phyloP scores from a whole-genome alignment of 2,888 invertebrate species.

The Neria commutata region DNA sequence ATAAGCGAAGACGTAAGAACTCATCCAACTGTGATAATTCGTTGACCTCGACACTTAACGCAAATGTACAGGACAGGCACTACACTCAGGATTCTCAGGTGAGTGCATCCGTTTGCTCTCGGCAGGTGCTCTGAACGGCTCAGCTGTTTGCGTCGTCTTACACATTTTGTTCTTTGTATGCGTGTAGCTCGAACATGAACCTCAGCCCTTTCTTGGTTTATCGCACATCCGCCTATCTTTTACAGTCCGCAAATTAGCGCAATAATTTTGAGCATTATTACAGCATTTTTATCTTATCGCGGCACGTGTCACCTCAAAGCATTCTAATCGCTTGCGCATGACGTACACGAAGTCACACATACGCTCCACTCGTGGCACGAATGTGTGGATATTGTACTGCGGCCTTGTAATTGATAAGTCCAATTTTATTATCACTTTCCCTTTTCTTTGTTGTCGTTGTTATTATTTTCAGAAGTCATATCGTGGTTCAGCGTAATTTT shows the following conservation, averaged over 20 bases:
- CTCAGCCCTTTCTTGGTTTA: too few species aligned
- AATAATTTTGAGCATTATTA: too few species aligned
- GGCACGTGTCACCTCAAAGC: constrained; percentile 36
- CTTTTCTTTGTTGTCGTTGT: background rate
- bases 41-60: constrained; percentile 66
- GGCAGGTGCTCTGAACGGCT: background rate
- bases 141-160: too few species aligned
- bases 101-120: constrained; percentile 31
- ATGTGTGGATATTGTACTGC: background rate
- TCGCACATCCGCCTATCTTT: too few species aligned
- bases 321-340: constrained; percentile 7
- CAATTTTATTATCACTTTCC: background rate
- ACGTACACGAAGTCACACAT: background rate
- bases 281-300: constrained; percentile 17
- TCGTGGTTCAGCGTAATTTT: too few species aligned
- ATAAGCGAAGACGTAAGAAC: constrained; percentile 66
- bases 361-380: background rate
- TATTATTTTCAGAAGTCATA: background rate
- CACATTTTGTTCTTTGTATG: too few species aligned
- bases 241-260: too few species aligned
- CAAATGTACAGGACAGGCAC: constrained; percentile 67
- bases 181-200: too few species aligned
- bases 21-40: constrained; percentile 71
- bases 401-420: constrained; percentile 6
- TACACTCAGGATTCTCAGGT: constrained; percentile 72